Percentiles rank a stretch among this genome's conserved stretches.
phyloP scores from a whole-genome alignment of 1,140 invertebrate genomes.

The Notospermus geniculatus region DNA sequence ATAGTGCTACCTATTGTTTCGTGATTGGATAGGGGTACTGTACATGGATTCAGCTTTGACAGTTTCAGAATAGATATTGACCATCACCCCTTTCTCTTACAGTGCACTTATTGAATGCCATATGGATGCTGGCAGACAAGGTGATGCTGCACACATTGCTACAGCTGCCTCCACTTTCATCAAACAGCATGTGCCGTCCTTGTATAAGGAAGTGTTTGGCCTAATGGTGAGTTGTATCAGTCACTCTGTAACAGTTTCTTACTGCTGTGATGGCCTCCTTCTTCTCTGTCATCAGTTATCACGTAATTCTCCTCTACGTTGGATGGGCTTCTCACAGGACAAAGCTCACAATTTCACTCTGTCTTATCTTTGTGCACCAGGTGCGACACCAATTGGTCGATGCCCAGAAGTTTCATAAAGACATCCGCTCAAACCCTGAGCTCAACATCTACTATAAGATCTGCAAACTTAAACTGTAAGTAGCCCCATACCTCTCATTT shows the following conservation, averaged over 20 bases:
- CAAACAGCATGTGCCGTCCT: conserved; percentile 45
- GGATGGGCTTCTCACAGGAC: not conserved
- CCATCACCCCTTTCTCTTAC: conserved; percentile 11
- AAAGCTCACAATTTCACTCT: not conserved
- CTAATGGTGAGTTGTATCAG: conserved; percentile 48
- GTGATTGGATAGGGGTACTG: no score
- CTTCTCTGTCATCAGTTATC: no score
- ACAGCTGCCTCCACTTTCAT: conserved; percentile 44
- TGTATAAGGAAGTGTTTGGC: conserved; percentile 53
- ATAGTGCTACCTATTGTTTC: no score
- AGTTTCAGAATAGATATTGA: no score
- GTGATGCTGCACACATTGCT: conserved; percentile 45
- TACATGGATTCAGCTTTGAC: no score
- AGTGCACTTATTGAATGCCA: conserved; percentile 52
- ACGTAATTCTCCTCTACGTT: no score
- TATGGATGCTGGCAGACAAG: conserved; percentile 45
- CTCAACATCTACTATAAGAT: conserved; percentile 49
- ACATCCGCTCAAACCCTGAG: conserved; percentile 46
- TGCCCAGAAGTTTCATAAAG: conserved; percentile 43
- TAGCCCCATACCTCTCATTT: conserved; percentile 1
- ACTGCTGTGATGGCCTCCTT: no score
- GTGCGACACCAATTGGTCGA: conserved; percentile 47
- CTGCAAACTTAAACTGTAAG: conserved; percentile 52
- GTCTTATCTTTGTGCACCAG: conserved; percentile 24
- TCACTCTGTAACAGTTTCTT: no score